A percentile compares a stretch with the other conserved stretches of the same genome.
These are phyloP conservation scores for Ophiothrix spiculata DNA, from an alignment of 35 echinoderm and acorn worm genomes.

Conservation along the genomic window DNA sequence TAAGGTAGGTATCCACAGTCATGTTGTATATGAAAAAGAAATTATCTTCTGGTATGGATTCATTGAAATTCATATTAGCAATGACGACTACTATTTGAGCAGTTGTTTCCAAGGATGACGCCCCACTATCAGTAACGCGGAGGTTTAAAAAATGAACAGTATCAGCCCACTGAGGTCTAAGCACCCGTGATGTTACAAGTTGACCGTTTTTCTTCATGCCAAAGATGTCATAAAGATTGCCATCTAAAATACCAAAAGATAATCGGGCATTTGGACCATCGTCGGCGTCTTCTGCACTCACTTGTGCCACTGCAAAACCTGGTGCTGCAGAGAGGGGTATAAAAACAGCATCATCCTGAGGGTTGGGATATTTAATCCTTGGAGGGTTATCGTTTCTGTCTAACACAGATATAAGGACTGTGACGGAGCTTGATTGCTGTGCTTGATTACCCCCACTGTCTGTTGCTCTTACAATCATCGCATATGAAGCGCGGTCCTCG, in stretches of 20 bases:
- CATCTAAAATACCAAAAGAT: conserved; percentile 58
- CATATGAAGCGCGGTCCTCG: conserved; percentile 48
- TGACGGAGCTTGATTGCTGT: conserved; percentile 28
- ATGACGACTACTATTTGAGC: conserved; percentile 54
- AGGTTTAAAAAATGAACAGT: conserved; percentile 63
- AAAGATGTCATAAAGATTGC: conserved; percentile 70
- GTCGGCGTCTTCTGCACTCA: conserved; percentile 59
- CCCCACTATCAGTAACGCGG: conserved; percentile 60
- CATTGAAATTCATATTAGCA: conserved; percentile 68
- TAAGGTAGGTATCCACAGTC: conserved; percentile 48
- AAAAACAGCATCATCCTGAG: conserved; percentile 50
- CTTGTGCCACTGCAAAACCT: conserved; percentile 51
- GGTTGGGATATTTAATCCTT: conserved; percentile 42
- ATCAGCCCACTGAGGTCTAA: conserved; percentile 53
- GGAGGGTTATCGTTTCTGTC: conserved; percentile 91
- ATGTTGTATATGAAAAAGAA: conserved; percentile 72
- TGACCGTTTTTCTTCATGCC: conserved; percentile 58
- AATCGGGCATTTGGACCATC: conserved; percentile 53
- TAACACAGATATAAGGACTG: conserved; percentile 50
- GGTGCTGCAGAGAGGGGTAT: conserved; percentile 59
- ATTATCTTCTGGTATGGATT: conserved; percentile 47
- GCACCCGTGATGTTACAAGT: conserved; percentile 50
- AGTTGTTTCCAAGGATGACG: conserved; percentile 1
- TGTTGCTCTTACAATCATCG: conserved; percentile 58
- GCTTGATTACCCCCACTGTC: conserved; percentile 49